Evolutionary conservation across 1,140 invertebrate species (phyloP), one percentile per base, ranked within the genome.

Genomic region (Drosophila albomicans): DNA sequence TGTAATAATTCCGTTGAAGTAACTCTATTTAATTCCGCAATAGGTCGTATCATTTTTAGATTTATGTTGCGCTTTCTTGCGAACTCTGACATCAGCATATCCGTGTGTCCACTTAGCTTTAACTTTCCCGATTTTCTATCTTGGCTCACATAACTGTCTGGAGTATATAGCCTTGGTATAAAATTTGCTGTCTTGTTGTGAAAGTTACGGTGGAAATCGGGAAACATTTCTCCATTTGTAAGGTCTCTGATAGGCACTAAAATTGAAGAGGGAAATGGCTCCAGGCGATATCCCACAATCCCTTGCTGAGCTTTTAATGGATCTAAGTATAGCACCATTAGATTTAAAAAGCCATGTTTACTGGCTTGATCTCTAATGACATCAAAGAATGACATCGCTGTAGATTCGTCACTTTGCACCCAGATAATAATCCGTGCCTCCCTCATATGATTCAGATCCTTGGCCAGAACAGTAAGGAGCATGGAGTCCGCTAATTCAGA

Each of bases 291-390:
- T 1, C 32, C 8, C 5, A 7, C 20, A 1, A 62, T 10, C 1
- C 1, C 6, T 38, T 38, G 20, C 3, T 25, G 61, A 46, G 20
- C 10, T 38, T 38, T 8, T 20, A 16, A 11, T 28, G 16, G 35
- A 38, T 32, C 38, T 11, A 49, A 13, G 11, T 73, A 56, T 7
- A 81, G 1, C 3, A 76, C 25, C 0, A 81, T n/a, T n/a, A 86
- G 8, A 1, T 43, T 49, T 1, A 49, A 0, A 30, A 81, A 67
- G 0, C 64, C 32, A 3, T 81, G 5, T 0, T 2, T 8, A 1
- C 38, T 35, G 4, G 52, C 61, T 11, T 52, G n/a, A 0, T 6
- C 10, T 0, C 5, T n/a, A 5, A 81, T 63, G 0, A 28, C 1
- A 0, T 32, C 0, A 0, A 74, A n/a, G 0, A 48, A 3, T 0